phyloP scores from a whole-genome alignment of 2,113 vertebrate species.

The Protobothrops flavoviridis region DNA sequence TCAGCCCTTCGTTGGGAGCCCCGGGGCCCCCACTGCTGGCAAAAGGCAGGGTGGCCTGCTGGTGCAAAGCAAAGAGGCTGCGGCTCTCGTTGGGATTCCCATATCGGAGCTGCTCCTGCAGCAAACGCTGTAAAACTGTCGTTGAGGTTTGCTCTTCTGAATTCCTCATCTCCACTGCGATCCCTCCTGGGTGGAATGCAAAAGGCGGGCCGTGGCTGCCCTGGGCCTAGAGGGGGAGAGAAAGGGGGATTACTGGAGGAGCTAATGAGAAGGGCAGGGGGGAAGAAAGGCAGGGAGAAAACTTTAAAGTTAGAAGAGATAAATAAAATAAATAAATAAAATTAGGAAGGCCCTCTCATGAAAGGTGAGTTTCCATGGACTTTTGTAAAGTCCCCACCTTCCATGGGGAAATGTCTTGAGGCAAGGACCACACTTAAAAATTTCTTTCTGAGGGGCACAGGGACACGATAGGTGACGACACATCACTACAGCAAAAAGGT shows the following conservation, averaged over 20 bases:
- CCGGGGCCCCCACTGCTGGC: slow-evolving; percentile 71
- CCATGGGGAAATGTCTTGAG: background rate
- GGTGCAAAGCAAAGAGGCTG: slow-evolving; percentile 88
- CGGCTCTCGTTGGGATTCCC: slow-evolving; percentile 85
- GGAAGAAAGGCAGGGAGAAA: background rate
- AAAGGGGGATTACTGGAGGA: slow-evolving; percentile 47
- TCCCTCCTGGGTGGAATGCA: slow-evolving; percentile 83
- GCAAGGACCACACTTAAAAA: background rate
- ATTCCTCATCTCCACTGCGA: slow-evolving; percentile 89
- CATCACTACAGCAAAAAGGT: background rate
- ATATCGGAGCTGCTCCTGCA: slow-evolving; percentile 98
- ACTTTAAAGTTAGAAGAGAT: background rate
- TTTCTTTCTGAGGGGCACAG: background rate
- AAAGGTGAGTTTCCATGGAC: background rate
- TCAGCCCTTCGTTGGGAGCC: slow-evolving; percentile 75
- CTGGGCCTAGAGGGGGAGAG: slow-evolving; percentile 73
- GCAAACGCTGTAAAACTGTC: slow-evolving; percentile 93
- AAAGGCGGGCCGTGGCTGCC: slow-evolving; percentile 79
- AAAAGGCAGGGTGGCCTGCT: slow-evolving; percentile 77
- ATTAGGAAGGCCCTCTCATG: background rate
- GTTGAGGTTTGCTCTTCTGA: slow-evolving; percentile 89
- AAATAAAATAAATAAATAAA: background rate
- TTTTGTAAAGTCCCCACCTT: background rate
- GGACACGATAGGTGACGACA: background rate
- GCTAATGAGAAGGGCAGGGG: background rate